A percentile compares a stretch with the other conserved stretches of the same genome.
Conservation (phyloP, 2,113 vertebrate species). For the Chelonoidis abingdonii region DNA sequence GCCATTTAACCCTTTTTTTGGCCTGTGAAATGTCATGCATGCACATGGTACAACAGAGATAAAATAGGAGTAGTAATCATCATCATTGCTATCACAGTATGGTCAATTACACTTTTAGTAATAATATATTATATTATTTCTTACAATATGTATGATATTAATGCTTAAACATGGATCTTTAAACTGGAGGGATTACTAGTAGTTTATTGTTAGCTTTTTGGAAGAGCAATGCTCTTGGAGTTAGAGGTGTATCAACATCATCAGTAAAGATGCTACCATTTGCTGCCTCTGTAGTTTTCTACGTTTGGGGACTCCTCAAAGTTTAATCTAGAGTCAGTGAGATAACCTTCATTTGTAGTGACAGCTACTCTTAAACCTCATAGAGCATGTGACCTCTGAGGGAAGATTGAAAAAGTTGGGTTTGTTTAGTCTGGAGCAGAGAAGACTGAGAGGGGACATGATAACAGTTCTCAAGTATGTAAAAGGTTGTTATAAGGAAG, state of each 20-base stretch:
- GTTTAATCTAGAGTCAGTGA: neutral
- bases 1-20: neutral
- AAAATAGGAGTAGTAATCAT: neutral
- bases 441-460: no score
- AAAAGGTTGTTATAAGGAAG: no score
- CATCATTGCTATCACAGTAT: neutral
- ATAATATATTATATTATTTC: neutral
- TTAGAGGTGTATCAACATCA: neutral
- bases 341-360: neutral
- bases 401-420: no score
- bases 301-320: neutral
- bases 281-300: neutral
- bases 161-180: neutral
- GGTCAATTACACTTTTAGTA: neutral
- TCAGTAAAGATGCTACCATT: neutral
- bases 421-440: no score
- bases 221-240: neutral
- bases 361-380: neutral
- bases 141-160: rapidly evolving
- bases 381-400: neutral
- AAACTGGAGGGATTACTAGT: neutral
- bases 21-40: neutral
- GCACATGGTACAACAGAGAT: neutral
- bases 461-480: no score
- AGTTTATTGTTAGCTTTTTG: neutral